These are phyloP conservation scores for Willisornis vidua DNA, from an alignment of 2,113 vertebrate species.

Conservation along the genomic window DNA sequence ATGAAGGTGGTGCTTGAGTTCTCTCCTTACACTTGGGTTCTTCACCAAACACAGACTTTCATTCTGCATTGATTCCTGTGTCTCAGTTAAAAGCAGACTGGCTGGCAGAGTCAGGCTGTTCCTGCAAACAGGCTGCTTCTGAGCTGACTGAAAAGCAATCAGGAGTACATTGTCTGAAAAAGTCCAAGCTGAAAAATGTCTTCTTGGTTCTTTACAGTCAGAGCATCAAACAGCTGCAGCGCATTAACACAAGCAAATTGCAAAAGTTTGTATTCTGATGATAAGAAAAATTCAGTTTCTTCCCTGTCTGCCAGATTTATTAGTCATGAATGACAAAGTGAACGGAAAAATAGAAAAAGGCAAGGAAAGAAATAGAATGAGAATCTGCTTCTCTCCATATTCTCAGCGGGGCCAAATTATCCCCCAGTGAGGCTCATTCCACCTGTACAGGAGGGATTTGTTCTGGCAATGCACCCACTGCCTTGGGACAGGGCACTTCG, in stretches of 20 bases:
- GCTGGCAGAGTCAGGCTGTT: constrained; percentile 25
- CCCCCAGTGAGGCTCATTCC: rapidly evolving
- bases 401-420: neutral
- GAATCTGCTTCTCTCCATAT: neutral
- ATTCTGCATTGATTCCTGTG: neutral
- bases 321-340: neutral
- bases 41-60: neutral
- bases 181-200: constrained; percentile 45
- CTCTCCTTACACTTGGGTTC: neutral
- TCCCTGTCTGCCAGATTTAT: constrained; percentile 18
- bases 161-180: constrained; percentile 30
- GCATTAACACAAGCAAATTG: constrained; percentile 13
- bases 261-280: constrained; percentile 21
- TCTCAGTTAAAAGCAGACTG: neutral
- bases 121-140: constrained; percentile 18
- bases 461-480: neutral
- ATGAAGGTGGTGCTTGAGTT: neutral
- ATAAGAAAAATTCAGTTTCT: constrained; percentile 33
- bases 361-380: neutral
- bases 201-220: constrained; percentile 22
- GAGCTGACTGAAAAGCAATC: constrained; percentile 55
- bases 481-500: neutral
- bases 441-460: neutral
- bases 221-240: constrained; percentile 36
- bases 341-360: neutral